Conservation (phyloP, 2,113 vertebrate species). For the Mustelus asterias region DNA sequence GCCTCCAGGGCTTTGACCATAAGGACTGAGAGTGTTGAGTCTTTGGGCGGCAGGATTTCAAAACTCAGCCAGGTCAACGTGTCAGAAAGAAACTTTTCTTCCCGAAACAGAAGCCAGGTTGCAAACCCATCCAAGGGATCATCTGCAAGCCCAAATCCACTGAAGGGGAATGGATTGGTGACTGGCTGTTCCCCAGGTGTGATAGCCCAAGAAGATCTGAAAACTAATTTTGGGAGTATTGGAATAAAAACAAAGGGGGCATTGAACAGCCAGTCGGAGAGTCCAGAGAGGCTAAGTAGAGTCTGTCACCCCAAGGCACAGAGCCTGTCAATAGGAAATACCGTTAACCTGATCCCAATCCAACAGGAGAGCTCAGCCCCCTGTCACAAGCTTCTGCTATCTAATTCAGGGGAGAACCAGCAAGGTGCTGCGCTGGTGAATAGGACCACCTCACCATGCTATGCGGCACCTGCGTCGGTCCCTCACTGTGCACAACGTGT, state of each 20-base stretch:
- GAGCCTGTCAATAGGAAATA: no score
- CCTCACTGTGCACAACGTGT: not conserved
- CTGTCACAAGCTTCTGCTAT: not conserved
- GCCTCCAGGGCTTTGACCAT: not conserved
- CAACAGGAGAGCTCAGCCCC: no score
- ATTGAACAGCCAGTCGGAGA: not conserved
- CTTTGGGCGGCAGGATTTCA: constrained; percentile 45
- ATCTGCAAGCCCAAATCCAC: not conserved
- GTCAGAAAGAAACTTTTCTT: no score
- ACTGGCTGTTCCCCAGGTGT: not conserved
- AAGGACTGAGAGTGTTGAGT: constrained; percentile 42
- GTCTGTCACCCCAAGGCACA: not conserved
- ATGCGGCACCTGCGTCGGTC: no score
- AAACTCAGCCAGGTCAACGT: constrained; percentile 36
- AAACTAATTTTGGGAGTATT: not conserved
- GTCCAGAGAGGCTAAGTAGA: not conserved
- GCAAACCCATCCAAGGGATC: no score
- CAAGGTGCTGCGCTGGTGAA: not conserved
- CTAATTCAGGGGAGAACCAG: not conserved
- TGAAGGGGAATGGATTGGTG: not conserved
- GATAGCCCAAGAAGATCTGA: not conserved
- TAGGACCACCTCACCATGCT: not conserved
- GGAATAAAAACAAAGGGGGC: not conserved
- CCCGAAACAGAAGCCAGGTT: no score
- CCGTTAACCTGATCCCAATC: no score